Evolutionary conservation across 2,113 vertebrate genomes (phyloP).

Genomic region (Festucalex cinctus): DNA sequence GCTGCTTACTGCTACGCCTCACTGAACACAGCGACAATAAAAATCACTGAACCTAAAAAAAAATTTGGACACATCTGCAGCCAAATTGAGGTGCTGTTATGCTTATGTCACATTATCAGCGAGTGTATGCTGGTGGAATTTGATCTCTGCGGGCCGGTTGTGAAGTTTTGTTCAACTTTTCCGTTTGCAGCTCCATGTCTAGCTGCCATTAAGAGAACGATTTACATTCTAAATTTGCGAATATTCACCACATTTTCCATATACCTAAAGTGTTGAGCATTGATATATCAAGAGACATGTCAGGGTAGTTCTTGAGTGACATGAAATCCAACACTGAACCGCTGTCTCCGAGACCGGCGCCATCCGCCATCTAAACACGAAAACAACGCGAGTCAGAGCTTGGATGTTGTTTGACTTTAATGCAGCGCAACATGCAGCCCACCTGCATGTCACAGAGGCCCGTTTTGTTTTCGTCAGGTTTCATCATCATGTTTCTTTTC

Average conservation of each 20-base stretch:
- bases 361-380: constrained; percentile 75
- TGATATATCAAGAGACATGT: constrained; percentile 90
- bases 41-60: background rate
- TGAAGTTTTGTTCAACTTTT: background rate
- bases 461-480: constrained; percentile 83
- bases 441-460: constrained; percentile 77
- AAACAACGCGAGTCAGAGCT: constrained; percentile 9
- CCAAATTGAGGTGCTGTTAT: no score
- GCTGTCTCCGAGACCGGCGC: constrained; percentile 73
- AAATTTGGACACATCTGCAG: no score
- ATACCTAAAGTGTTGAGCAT: constrained; percentile 88
- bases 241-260: constrained; percentile 4
- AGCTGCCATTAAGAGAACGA: no score
- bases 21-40: background rate
- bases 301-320: constrained; percentile 86
- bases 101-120: background rate
- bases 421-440: constrained; percentile 3
- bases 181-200: background rate
- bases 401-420: background rate
- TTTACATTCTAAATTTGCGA: background rate
- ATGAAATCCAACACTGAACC: constrained; percentile 88
- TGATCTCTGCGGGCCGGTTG: background rate
- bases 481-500: constrained; percentile 83
- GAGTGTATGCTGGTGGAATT: background rate
- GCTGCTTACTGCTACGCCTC: no score